Conservation (phyloP, 1,140 invertebrate genomes). For the Teleopsis dalmanni region DNA sequence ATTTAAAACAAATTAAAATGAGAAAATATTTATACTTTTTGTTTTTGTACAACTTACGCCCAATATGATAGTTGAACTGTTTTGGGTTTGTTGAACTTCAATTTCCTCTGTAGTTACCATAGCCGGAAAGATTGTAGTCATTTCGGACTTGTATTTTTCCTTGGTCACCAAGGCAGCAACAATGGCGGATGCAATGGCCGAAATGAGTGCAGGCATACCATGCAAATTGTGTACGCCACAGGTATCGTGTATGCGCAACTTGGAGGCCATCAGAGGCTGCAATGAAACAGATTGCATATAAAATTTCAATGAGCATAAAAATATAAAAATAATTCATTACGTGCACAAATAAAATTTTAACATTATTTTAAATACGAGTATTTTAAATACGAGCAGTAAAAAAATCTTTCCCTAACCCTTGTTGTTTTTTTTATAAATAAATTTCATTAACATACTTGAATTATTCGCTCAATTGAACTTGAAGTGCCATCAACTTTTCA, state of each 20-base stretch:
- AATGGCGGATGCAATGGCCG: conserved; percentile 69
- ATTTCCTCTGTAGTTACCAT: conserved; percentile 29
- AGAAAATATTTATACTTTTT: too few relatives aligned
- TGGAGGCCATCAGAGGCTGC: conserved; percentile 64
- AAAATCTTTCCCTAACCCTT: too few relatives aligned
- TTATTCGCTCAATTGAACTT: too few relatives aligned
- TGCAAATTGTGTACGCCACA: conserved; percentile 95
- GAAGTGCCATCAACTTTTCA: too few relatives aligned
- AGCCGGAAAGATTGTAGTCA: conserved; percentile 54
- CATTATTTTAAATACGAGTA: too few relatives aligned
- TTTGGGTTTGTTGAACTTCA: conserved; percentile 15
- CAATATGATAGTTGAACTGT: conserved; percentile 30
- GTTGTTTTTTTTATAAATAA: too few relatives aligned
- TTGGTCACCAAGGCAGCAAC: conserved; percentile 65
- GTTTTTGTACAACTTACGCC: conserved; percentile 40
- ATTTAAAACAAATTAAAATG: not conserved
- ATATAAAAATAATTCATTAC: too few relatives aligned
- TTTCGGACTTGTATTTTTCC: conserved; percentile 49
- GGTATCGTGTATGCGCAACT: conserved; percentile 76
- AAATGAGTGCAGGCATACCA: conserved; percentile 86
- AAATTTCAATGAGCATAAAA: too few relatives aligned
- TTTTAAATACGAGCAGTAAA: too few relatives aligned
- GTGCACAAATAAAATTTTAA: too few relatives aligned
- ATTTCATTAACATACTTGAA: too few relatives aligned
- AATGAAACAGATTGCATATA: too few relatives aligned